Evolutionary conservation across 2,113 vertebrate species (phyloP), one percentile per base, ranked within the genome.

Genomic region (Emydura subglobosa): DNA sequence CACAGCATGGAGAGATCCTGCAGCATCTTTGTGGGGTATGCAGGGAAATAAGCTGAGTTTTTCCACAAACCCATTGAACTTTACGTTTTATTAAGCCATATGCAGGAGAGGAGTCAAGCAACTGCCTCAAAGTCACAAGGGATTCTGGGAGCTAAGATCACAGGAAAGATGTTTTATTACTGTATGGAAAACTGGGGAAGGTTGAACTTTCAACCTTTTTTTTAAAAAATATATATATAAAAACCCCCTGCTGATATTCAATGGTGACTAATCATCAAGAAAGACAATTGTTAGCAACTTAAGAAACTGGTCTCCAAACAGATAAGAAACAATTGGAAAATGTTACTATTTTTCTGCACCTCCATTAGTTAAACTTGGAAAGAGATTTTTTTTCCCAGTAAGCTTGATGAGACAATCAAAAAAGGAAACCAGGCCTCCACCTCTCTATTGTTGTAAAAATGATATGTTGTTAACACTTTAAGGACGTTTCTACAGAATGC

Each of bases 321-420:
- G 95, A 95, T 95, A 97, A 96, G 90, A 83, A 94, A 96, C 96
- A 96, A 97, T 93, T 93, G 94, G 89, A 89, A 93, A 95, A 89
- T 86, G 78, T 74, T 83, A 14, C 87, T 91, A 83, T 1, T 79
- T 94, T 96, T 96, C 95, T 93, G 19, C 85, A 95, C 86, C 87
- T 93, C 85, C 1, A 2, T 39, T 90, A 86, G 90, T 94, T 87
- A 84, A 93, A 83, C 59, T 83, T 85, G 83, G 81, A 93, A 81
- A 92, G n/a, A 68, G 74, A 19, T 93, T 96, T 89, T 92, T 92
- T 19, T 92, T 19, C 27, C 74, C 57, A 42, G 25, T 3, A 5
- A 91, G 74, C 3, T 87, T 88, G 94, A 79, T 84, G 89, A 97
- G 57, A 93, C 81, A 94, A 80, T 94, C 93, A 87, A 10, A 19